phyloP scores from a whole-genome alignment of 2,113 vertebrate species.

The Thermophis baileyi region DNA sequence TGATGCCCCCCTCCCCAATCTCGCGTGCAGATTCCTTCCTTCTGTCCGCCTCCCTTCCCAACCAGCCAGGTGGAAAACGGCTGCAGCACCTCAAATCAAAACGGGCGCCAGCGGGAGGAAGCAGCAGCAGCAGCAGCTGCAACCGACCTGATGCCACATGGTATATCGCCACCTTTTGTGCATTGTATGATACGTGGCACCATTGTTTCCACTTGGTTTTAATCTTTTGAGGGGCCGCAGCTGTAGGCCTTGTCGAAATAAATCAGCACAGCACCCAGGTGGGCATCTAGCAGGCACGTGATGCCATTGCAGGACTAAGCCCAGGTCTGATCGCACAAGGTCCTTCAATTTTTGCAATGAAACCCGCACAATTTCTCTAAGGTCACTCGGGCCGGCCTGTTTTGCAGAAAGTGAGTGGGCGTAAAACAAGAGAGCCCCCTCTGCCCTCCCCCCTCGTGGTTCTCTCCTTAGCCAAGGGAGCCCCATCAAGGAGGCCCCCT shows the following conservation, averaged over 20 bases:
- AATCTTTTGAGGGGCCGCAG: not conserved
- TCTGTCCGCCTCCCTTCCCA: not conserved
- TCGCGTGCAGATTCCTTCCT: fast-evolving
- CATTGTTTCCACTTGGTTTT: not conserved
- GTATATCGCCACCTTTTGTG: not conserved
- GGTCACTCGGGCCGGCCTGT: not conserved
- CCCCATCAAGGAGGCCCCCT: not conserved
- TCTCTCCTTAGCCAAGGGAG: not conserved
- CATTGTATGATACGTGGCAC: not conserved
- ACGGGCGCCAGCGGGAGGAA: not conserved
- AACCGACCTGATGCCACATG: not conserved
- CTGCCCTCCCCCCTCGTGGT: fast-evolving
- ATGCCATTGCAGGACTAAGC: not conserved
- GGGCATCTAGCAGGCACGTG: not conserved
- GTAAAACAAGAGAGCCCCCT: not conserved
- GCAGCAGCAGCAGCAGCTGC: not conserved
- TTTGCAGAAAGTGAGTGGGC: not conserved
- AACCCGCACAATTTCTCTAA: not conserved
- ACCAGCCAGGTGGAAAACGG: not conserved
- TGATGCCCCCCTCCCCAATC: too few relatives aligned
- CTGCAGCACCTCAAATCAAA: not conserved
- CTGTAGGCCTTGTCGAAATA: not conserved
- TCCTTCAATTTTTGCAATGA: not conserved
- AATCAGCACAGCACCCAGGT: not conserved
- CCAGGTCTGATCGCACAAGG: not conserved